Evolutionary conservation across 2,113 vertebrate genomes (phyloP).

Genomic region (Psettodes erumei): DNA sequence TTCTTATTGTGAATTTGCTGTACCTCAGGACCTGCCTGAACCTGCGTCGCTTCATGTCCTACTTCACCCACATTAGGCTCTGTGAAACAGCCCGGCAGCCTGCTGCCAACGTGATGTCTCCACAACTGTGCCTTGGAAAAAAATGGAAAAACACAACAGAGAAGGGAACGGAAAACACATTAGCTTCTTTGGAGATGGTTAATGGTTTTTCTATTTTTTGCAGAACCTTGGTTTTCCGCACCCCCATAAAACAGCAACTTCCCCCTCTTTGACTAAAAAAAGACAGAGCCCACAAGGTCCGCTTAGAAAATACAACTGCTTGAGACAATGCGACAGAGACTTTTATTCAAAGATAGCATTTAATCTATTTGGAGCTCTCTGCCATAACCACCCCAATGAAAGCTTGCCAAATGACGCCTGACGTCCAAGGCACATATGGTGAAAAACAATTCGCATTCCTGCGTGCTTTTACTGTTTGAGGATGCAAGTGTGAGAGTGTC

Average conservation of each 20-base stretch:
- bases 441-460: conserved; percentile 56
- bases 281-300: conserved; percentile 9
- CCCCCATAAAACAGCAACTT: conserved; percentile 38
- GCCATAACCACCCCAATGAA: conserved; percentile 5
- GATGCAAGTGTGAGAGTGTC: conserved; percentile 33
- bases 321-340: conserved; percentile 20
- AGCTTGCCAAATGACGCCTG: conserved; percentile 33
- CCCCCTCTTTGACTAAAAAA: conserved; percentile 15
- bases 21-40: conserved; percentile 43
- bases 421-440: conserved; percentile 55
- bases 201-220: conserved; percentile 44
- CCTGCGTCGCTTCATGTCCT: conserved; percentile 41
- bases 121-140: conserved; percentile 35
- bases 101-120: conserved; percentile 25
- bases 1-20: conserved; percentile 26
- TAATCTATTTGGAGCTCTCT: background rate
- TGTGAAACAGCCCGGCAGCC: conserved; percentile 15
- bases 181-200: conserved; percentile 64
- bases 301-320: conserved; percentile 17
- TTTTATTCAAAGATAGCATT: background rate
- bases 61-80: conserved; percentile 54
- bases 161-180: conserved; percentile 59
- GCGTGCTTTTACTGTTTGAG: conserved; percentile 38
- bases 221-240: conserved; percentile 40
- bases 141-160: conserved; percentile 11